Evolutionary conservation across 2,888 invertebrate genomes (phyloP), one percentile per base, ranked within the genome.

Genomic region (Achlya flavicornis): DNA sequence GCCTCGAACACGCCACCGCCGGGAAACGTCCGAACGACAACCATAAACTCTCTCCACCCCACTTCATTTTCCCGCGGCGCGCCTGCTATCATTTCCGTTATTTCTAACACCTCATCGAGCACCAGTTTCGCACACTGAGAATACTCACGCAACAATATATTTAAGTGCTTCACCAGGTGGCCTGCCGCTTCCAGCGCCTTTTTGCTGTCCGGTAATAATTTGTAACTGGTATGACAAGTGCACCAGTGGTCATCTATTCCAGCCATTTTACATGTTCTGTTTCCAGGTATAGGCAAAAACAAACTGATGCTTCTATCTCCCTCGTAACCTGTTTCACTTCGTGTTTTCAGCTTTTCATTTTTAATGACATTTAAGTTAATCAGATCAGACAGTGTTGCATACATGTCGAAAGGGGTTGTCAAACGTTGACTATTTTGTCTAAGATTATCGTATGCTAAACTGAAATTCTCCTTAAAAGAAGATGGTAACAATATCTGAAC

Each of bases 181-280:
- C 89, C 80, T 0, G 96, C 96, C 0, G 95, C 96, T 57, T 95
- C 90, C 7, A 89, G 82, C 0, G 96, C 96, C 10, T 88, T 82
- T 0, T 85, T 75, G 71, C 95, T 94, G 41, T 94, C 92, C 0
- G 89, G 87, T 0, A 94, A 81, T 19, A 97, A 80, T 70, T 95
- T 94, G 61, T 89, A 89, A 63, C 95, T 95, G 65, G 95, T 95
- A 79, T 97, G 96, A 74, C 98, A 98, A 32, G 97, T 97, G 85
- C 98, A 98, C 97, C 97, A 98, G 83, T 98, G 97, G 35, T 96
- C 95, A 0, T 96, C 95, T 66, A 99, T 97, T 1, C 94, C 95
- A 0, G 98, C 98, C 67, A 94, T 91, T 61, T 95, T 92, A 82
- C 98, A 99, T 0, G 96, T 97, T 58, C 98, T 93, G 64, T 95